Evolutionary conservation across 2,888 invertebrate genomes (phyloP).

Genomic region (Pomacea canaliculata): DNA sequence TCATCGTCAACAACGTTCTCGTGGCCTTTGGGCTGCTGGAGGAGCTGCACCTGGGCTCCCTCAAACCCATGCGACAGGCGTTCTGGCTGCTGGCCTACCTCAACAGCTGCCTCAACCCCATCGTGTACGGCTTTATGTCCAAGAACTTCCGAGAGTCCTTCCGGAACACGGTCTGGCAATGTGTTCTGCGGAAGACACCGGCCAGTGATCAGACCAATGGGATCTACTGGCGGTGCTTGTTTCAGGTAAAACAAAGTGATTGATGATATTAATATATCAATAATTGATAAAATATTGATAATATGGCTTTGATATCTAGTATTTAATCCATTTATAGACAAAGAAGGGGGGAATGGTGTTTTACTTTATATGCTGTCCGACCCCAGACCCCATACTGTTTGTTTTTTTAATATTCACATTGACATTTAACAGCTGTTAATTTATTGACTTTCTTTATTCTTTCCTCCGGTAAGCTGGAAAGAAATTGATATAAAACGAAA

Average conservation of each 20-base stretch:
- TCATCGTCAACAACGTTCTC: slow-evolving; percentile 77
- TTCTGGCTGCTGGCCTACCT: slow-evolving; percentile 79
- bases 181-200: slow-evolving; percentile 30
- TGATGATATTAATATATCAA: too few species aligned
- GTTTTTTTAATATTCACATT: too few species aligned
- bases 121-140: slow-evolving; percentile 83
- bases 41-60: slow-evolving; percentile 71
- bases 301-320: too few species aligned
- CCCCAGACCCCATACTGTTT: too few species aligned
- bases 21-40: slow-evolving; percentile 75
- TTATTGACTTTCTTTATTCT: too few species aligned
- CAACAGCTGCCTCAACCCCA: slow-evolving; percentile 81
- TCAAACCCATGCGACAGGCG: slow-evolving; percentile 76
- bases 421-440: too few species aligned
- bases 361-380: too few species aligned
- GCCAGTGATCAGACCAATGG: not conserved
- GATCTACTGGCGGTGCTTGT: slow-evolving; percentile 28
- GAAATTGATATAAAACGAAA: too few species aligned
- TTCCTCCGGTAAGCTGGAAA: too few species aligned
- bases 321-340: too few species aligned
- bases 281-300: too few species aligned
- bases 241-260: slow-evolving; percentile 23
- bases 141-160: slow-evolving; percentile 76
- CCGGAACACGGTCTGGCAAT: slow-evolving; percentile 50
- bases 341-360: too few species aligned